A percentile compares a stretch with the other conserved stretches of the same genome.
phyloP scores from a whole-genome alignment of 2,888 invertebrate species.

The Caenorhabditis panamensis region DNA sequence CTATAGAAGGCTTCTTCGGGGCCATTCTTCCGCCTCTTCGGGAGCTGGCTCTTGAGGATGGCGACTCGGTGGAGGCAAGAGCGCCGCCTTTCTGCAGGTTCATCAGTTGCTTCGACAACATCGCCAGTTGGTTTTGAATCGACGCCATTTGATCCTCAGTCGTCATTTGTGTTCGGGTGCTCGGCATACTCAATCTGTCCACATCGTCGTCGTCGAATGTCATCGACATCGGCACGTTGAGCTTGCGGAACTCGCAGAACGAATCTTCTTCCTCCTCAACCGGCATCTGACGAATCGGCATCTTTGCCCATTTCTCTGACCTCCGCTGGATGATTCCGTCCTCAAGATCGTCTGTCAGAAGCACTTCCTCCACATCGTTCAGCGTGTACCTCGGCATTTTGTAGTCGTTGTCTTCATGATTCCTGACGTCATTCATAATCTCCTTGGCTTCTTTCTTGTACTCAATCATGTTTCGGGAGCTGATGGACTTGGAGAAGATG shows the following conservation, averaged over 20 bases:
- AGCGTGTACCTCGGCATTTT: constrained; percentile 55
- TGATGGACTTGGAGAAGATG: constrained; percentile 44
- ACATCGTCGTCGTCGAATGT: constrained; percentile 55
- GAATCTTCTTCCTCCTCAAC: constrained; percentile 31
- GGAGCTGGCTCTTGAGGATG: constrained; percentile 55
- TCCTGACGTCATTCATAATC: constrained; percentile 38
- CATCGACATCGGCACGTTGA: constrained; percentile 61
- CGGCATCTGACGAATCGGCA: constrained; percentile 38
- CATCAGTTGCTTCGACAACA: constrained; percentile 59
- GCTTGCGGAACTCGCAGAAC: constrained; percentile 47
- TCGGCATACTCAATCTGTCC: constrained; percentile 62
- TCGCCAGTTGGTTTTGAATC: constrained; percentile 55
- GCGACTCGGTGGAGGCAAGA: background rate
- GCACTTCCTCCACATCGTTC: constrained; percentile 55
- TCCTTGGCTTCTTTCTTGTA: constrained; percentile 40
- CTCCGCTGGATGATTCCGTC: constrained; percentile 56
- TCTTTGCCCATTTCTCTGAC: constrained; percentile 33
- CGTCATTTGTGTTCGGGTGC: constrained; percentile 53
- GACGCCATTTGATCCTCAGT: constrained; percentile 58
- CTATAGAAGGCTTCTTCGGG: constrained; percentile 49
- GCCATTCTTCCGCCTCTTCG: constrained; percentile 24
- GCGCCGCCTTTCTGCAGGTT: constrained; percentile 36
- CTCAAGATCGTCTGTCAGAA: constrained; percentile 55
- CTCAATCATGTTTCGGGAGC: constrained; percentile 33
- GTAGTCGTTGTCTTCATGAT: constrained; percentile 3